Percentiles rank a stretch among this genome's conserved stretches.
phyloP scores from a whole-genome alignment of 2,797 vertebrate species.

The Danionella dracula region DNA sequence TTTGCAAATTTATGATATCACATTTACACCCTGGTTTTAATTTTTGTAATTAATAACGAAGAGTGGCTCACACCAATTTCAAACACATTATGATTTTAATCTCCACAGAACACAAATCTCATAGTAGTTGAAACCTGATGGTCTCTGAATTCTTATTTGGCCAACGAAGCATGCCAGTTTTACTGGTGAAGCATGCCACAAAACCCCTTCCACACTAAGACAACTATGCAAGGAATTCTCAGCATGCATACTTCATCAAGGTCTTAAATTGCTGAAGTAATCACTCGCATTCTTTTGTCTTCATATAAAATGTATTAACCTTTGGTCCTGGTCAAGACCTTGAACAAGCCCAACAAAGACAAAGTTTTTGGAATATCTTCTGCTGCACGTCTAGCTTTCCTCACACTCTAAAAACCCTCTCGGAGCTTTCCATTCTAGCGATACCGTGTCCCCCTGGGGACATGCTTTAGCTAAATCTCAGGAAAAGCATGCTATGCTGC shows the following conservation, averaged over 20 bases:
- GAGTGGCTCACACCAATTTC: too few species aligned
- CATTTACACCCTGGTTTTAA: too few species aligned
- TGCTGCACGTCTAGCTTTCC: slow-evolving; percentile 3
- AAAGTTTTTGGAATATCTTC: slow-evolving; percentile 26
- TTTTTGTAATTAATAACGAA: too few species aligned
- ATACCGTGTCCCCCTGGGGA: background rate
- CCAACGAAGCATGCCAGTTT: too few species aligned
- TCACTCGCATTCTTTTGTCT: background rate
- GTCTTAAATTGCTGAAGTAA: slow-evolving; percentile 14
- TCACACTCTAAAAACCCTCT: slow-evolving; percentile 3
- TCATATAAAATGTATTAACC: slow-evolving; percentile 24
- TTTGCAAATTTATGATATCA: too few species aligned
- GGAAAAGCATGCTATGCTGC: slow-evolving; percentile 12
- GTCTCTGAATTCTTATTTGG: background rate
- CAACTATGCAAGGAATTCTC: slow-evolving; percentile 19
- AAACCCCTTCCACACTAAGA: slow-evolving; percentile 1
- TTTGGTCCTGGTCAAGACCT: slow-evolving; percentile 7
- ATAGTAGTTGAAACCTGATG: background rate
- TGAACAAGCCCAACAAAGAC: background rate
- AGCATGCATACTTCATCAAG: slow-evolving; percentile 12
- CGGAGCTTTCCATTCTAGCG: background rate
- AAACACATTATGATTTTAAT: too few species aligned
- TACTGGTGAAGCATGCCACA: background rate
- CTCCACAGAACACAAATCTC: background rate
- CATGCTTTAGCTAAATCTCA: slow-evolving; percentile 22